phyloP scores from a whole-genome alignment of 1,140 invertebrate species.

The Berghia stephanieae region DNA sequence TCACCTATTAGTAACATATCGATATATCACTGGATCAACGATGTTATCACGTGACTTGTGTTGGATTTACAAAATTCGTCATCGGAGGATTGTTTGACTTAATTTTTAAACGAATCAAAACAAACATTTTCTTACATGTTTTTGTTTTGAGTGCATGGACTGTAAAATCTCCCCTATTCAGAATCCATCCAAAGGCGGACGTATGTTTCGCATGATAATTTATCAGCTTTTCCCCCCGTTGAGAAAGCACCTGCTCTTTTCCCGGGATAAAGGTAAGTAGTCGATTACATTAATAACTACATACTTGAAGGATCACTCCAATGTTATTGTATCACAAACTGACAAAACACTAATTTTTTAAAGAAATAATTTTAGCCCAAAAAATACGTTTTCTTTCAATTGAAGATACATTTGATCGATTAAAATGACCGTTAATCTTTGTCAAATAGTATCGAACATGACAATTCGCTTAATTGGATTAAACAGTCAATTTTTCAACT shows the following conservation, averaged over 20 bases:
- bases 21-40: background rate
- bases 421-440: too few relatives aligned
- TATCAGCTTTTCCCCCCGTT: conserved; percentile 55
- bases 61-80: background rate
- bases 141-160: conserved; percentile 34
- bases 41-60: background rate
- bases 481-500: too few relatives aligned
- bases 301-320: background rate
- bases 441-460: too few relatives aligned
- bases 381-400: too few relatives aligned
- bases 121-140: too few relatives aligned
- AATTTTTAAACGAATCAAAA: too few relatives aligned
- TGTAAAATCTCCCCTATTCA: conserved; percentile 22
- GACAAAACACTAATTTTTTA: too few relatives aligned
- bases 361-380: too few relatives aligned
- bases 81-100: background rate
- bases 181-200: conserved; percentile 40
- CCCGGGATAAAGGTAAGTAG: conserved; percentile 54
- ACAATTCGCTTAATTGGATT: too few relatives aligned
- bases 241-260: conserved; percentile 53
- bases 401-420: too few relatives aligned
- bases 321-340: too few relatives aligned
- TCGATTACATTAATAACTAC: background rate
- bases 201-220: conserved; percentile 59
- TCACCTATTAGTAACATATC: background rate